phyloP scores from a whole-genome alignment of 2,888 invertebrate species.

The Argyra leucocephala region DNA sequence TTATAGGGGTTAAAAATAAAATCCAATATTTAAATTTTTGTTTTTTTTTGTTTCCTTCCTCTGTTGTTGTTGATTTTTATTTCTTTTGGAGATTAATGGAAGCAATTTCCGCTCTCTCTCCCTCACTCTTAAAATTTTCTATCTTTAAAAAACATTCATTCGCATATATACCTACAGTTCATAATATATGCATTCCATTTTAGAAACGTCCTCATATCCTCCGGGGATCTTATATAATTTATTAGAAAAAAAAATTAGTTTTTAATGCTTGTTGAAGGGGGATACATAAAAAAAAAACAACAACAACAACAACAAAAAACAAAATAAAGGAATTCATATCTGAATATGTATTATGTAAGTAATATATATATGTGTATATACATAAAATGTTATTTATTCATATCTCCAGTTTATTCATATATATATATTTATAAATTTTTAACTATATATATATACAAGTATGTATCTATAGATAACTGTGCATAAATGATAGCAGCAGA shows the following conservation, averaged over 20 bases:
- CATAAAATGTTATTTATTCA: too few species aligned
- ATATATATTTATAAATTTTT: not conserved
- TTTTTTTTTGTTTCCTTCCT: not conserved
- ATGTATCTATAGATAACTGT: not conserved
- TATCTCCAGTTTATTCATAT: too few species aligned
- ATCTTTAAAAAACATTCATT: not conserved
- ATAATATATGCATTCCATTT: not conserved
- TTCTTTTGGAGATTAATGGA: constrained; percentile 3
- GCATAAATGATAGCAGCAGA: not conserved
- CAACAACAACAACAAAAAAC: too few species aligned
- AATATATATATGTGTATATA: too few species aligned
- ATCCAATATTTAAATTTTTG: constrained; percentile 5
- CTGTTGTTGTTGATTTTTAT: not conserved
- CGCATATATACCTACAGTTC: not conserved
- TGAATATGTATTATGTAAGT: too few species aligned
- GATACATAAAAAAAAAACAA: not conserved
- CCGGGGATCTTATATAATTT: not conserved
- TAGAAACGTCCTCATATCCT: not conserved
- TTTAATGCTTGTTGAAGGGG: not conserved
- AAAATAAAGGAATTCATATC: too few species aligned
- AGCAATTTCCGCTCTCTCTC: not conserved
- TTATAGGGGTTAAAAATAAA: constrained; percentile 2
- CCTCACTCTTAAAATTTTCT: not conserved
- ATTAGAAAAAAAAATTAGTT: not conserved
- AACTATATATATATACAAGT: not conserved